Base-by-base conservation (phyloP, 2,888 invertebrate species). In the Tolmerus cingulatus region DNA sequence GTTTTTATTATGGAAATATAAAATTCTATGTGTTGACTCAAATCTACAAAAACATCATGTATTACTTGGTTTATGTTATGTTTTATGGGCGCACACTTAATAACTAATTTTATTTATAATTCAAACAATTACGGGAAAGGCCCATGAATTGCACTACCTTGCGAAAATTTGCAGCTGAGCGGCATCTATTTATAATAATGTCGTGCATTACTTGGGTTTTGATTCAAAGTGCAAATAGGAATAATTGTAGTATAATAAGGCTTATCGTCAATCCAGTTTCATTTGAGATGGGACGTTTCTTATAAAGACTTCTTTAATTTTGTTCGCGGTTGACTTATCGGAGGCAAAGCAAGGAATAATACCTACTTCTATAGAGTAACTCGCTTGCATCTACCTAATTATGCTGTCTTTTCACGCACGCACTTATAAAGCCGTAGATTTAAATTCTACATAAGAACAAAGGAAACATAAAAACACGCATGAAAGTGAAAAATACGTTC, bases 401-500 rank as follows among this genome's bases (percentile, higher is more conserved):
- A 66, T 82, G 82, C 37, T 82, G 57, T 82, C 82, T 57, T 66
- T 66, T 82, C 82, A 82, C 82, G 82, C 82, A 82, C 40, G 82
- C 82, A 82, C 37, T 82, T 82, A 82, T 57, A 66, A 30, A 57
- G 57, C 82, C 82, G 66, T 82, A 57, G 57, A 57, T 19, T 82
- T 30, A 34, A 57, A 57, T 57, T 51, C 66, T 57, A 37, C 12
- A 23, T 37, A 46, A 5, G 66, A 57, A 82, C 82, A 82, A 82
- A 66, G 82, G 82, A 82, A 57, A 82, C 82, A 82, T 57, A 66
- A 82, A 66, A 82, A 82, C 37, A 82, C 82, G 66, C 66, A 82
- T 23, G 82, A 82, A 82, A 82, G 82, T 82, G 82, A 82, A 66
- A 82, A 82, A 82, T 82, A 82, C 51, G 43, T 79, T 79, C 79